Evolutionary conservation across 2,797 vertebrate genomes (phyloP).

Genomic region (Epinephelus malabaricus): DNA sequence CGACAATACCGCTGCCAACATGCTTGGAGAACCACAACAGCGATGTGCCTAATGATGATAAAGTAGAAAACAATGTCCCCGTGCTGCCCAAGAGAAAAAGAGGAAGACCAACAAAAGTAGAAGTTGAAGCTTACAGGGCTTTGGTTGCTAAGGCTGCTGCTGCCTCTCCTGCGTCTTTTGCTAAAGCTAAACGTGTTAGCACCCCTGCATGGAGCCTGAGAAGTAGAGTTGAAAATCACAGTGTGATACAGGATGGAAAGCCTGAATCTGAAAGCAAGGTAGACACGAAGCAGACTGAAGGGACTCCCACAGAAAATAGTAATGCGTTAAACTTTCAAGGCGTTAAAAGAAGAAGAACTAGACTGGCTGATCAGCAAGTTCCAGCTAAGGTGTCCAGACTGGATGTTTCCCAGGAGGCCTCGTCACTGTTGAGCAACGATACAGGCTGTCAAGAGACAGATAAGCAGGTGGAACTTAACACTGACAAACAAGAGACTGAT

Average conservation of each 20-base stretch:
- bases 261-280: slow-evolving; percentile 4
- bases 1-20: slow-evolving; percentile 38
- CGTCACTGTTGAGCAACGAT: slow-evolving; percentile 1
- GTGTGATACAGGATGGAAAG: slow-evolving; percentile 17
- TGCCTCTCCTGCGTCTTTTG: not conserved
- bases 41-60: slow-evolving; percentile 35
- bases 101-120: slow-evolving; percentile 62
- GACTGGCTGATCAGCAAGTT: slow-evolving; percentile 49
- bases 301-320: not conserved
- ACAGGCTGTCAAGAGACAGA: slow-evolving; percentile 16
- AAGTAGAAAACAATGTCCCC: slow-evolving; percentile 6
- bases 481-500: slow-evolving; percentile 24
- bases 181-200: slow-evolving; percentile 12
- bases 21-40: slow-evolving; percentile 38
- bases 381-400: slow-evolving; percentile 58
- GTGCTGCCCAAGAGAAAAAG: slow-evolving; percentile 55
- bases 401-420: slow-evolving; percentile 43
- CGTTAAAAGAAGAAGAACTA: slow-evolving; percentile 50
- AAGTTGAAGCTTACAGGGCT: not conserved
- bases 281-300: slow-evolving; percentile 18
- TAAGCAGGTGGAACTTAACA: slow-evolving; percentile 15
- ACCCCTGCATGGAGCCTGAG: slow-evolving; percentile 51
- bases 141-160: not conserved
- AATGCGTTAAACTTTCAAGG: not conserved
- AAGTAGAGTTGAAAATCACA: slow-evolving; percentile 48